Conservation (phyloP, 2,888 invertebrate species). For the Coecobrya sp. region DNA sequence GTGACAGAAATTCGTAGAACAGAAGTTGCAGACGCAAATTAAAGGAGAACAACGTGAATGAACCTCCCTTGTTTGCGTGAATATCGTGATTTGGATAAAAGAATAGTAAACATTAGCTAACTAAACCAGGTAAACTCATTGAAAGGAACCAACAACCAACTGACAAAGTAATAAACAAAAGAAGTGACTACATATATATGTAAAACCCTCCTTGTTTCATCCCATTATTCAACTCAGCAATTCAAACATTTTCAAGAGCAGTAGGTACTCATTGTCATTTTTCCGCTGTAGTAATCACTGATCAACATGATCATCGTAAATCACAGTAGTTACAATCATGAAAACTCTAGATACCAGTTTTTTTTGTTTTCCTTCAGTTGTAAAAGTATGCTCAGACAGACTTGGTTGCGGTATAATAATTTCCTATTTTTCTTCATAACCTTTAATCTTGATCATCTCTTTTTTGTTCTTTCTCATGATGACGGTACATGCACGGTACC, state of each 20-base stretch:
- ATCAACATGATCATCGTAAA: background rate
- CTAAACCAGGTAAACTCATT: slow-evolving; percentile 29
- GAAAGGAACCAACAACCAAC: slow-evolving; percentile 16
- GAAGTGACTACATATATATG: background rate
- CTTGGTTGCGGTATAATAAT: background rate
- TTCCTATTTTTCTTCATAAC: background rate
- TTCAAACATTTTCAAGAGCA: background rate
- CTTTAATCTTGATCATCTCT: slow-evolving; percentile 17
- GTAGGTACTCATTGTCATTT: slow-evolving; percentile 37
- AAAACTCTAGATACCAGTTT: background rate
- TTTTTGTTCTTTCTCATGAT: background rate
- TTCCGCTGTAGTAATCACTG: slow-evolving; percentile 38
- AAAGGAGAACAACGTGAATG: background rate
- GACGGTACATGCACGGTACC: background rate
- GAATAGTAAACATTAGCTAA: background rate
- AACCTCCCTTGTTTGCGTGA: background rate
- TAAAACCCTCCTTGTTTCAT: background rate
- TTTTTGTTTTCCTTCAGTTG: background rate
- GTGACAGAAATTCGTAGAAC: slow-evolving; percentile 41
- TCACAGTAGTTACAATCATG: background rate
- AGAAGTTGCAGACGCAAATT: background rate
- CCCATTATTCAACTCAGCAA: slow-evolving; percentile 26
- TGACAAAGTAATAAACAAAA: slow-evolving; percentile 33
- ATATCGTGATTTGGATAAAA: background rate
- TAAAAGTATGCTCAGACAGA: background rate